Conservation (phyloP, 2,797 vertebrate genomes). For the Sebastes diploproa region DNA sequence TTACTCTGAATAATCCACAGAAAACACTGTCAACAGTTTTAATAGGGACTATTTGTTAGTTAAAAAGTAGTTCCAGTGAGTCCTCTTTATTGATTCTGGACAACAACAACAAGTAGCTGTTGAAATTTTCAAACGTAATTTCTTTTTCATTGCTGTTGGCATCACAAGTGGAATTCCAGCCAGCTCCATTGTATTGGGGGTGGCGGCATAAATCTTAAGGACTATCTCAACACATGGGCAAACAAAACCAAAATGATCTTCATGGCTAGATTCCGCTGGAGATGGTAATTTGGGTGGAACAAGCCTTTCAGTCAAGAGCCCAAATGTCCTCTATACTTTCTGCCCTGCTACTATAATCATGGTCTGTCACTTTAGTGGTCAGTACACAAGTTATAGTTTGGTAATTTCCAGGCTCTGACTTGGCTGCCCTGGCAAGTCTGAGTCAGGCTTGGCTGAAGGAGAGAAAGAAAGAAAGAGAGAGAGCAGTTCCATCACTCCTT, state of each 20-base stretch:
- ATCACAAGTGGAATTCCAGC: not conserved
- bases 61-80: not conserved
- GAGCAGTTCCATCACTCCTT: constrained; percentile 39
- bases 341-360: not conserved
- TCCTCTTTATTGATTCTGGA: not conserved
- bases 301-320: not conserved
- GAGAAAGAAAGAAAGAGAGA: constrained; percentile 16
- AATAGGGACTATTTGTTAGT: not conserved
- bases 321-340: not conserved
- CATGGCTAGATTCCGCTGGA: not conserved
- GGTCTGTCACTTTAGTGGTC: not conserved
- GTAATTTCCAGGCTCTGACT: constrained; percentile 31
- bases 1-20: not conserved
- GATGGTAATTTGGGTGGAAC: not conserved
- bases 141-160: not conserved
- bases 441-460: constrained; percentile 38
- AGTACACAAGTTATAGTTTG: constrained; percentile 19
- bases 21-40: not conserved
- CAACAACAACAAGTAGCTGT: not conserved
- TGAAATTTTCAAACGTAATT: not conserved
- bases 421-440: not conserved
- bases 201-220: not conserved
- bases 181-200: not conserved
- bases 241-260: not conserved
- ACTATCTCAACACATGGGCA: not conserved